A percentile compares a stretch with the other conserved stretches of the same genome.
Conservation (phyloP, 2,888 invertebrate genomes). For the Drosophila sordidula region DNA sequence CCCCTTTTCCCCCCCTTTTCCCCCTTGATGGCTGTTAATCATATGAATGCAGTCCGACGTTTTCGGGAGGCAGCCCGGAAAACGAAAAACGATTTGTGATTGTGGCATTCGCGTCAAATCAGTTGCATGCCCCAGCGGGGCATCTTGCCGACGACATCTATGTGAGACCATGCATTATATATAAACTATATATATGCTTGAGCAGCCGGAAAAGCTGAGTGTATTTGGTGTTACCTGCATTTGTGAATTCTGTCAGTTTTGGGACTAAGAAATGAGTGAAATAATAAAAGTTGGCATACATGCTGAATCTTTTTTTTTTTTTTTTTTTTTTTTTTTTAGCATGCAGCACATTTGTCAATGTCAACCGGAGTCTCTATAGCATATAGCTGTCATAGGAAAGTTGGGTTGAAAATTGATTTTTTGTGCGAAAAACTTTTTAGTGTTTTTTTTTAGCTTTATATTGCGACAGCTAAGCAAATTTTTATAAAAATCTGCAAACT, state of each 20-base stretch:
- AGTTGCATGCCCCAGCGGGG: constrained; percentile 5
- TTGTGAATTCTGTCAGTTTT: neutral
- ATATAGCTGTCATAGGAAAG: neutral
- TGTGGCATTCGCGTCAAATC: constrained; percentile 20
- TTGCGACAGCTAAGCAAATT: too few relatives aligned
- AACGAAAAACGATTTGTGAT: constrained; percentile 24
- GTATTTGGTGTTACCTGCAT: too few relatives aligned
- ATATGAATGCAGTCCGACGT: constrained; percentile 43
- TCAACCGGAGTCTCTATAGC: neutral
- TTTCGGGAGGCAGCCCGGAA: constrained; percentile 5
- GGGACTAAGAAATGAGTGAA: neutral
- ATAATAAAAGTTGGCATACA: neutral
- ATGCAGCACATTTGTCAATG: neutral
- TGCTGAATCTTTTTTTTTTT: too few relatives aligned
- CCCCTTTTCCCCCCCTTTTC: neutral
- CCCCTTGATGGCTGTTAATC: constrained; percentile 63
- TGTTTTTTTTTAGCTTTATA: neutral
- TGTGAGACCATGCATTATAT: neutral
- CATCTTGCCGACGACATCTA: too few relatives aligned
- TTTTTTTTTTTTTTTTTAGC: neutral
- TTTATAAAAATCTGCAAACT: too few relatives aligned
- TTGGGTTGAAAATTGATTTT: neutral
- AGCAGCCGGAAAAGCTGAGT: neutral
- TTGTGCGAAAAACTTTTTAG: neutral
- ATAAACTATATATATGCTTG: neutral